Base-by-base conservation (phyloP, 2,888 invertebrate species). In the Sesia bembeciformis region DNA sequence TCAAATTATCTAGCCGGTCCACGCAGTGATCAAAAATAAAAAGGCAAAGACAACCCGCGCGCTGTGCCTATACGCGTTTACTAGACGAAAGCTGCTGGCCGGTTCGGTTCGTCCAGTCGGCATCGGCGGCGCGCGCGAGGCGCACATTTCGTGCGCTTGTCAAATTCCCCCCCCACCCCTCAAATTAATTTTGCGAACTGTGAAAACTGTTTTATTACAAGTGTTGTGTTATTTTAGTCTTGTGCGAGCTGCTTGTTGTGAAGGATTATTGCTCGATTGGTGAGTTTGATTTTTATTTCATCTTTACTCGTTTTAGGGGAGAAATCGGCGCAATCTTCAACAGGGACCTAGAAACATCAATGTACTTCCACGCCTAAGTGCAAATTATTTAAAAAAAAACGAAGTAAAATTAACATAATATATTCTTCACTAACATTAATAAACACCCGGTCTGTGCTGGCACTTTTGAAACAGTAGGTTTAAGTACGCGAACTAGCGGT, bases 151-250 rank as follows among this genome's bases (percentile, higher is more conserved):
- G 67, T 23, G 46, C 46, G 8, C 59, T 60, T 52, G 62, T 56
- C 55, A 56, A 62, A 54, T 58, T 60, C 66, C 65, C 72, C 74
- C 69, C 3, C 23, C 8, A 23, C 23, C 23, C 23, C 2, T 23
- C 23, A 23, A 23, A 23, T 23, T 23, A 46, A 46, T 46, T 46
- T 46, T 46, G 46, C 46, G 8, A 8, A 8, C 23, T 46, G 66
- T 62, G 62, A 64, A 68, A 64, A 56, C 65, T 70, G 50, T 50
- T 42, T 51, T 67, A 63, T 60, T 57, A 61, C 61, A 58, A 67
- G 74, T 73, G 72, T 62, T 64, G 71, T 75, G 72, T 65, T 69
- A 70, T 67, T 67, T 67, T 58, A 53, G 56, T 58, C 62, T 56
- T 51, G 60, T 56, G 57, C 57, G 46, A 46, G 57, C 42, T 54